Conservation (phyloP, 2,888 invertebrate genomes). For the Spatulosminthurus flaviceps region DNA sequence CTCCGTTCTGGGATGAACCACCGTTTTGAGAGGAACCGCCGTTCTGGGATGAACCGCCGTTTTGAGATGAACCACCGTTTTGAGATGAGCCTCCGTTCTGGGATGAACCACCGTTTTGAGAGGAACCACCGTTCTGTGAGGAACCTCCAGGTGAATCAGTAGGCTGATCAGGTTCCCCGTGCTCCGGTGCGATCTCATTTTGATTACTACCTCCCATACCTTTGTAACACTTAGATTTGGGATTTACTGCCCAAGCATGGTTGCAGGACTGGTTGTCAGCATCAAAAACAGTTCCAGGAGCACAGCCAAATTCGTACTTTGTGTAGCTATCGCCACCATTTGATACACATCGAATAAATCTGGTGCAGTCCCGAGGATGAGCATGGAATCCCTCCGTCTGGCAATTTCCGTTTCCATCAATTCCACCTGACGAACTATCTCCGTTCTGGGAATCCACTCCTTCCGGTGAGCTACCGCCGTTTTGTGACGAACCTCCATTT, state of each 20-base stretch:
- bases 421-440: conserved; percentile 15
- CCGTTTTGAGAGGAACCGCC: conserved; percentile 46
- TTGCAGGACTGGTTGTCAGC: conserved; percentile 50
- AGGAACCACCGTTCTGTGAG: no score
- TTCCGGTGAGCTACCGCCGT: conserved; percentile 20
- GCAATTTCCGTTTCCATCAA: not conserved
- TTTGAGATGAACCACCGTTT: conserved; percentile 45
- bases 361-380: conserved; percentile 56
- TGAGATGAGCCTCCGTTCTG: conserved; percentile 11
- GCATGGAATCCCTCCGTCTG: conserved; percentile 54
- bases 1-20: conserved; percentile 33
- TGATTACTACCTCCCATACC: conserved; percentile 35
- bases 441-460: conserved; percentile 45
- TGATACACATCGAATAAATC: conserved; percentile 57
- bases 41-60: conserved; percentile 39
- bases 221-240: conserved; percentile 42
- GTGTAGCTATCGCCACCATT: conserved; percentile 40
- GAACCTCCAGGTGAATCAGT: no score
- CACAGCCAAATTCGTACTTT: conserved; percentile 56
- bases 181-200: conserved; percentile 26
- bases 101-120: no score
- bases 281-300: conserved; percentile 50
- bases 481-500: conserved; percentile 40
- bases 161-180: conserved; percentile 26
- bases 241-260: conserved; percentile 38